Percentiles rank a stretch among this genome's conserved stretches.
Conservation (phyloP, 2,888 invertebrate genomes). For the Vesta saturnalis region DNA sequence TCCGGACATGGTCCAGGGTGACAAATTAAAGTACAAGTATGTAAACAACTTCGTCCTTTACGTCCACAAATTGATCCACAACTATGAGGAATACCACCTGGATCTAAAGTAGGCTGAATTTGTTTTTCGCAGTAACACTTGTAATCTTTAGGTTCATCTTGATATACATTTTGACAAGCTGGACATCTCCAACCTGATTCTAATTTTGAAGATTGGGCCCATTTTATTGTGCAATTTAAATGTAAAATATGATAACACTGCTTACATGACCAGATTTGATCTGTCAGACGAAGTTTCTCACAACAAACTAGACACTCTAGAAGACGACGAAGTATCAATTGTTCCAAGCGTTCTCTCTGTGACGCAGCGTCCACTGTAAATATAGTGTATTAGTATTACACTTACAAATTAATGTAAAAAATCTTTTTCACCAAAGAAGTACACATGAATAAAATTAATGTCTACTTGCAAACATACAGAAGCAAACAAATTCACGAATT, state of each 20-base stretch:
- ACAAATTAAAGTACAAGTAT: conserved; percentile 83
- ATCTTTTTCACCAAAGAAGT: conserved; percentile 10
- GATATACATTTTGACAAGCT: conserved; percentile 88
- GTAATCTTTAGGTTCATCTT: conserved; percentile 81
- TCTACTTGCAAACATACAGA: neutral
- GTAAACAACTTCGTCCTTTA: conserved; percentile 63
- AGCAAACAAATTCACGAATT: no score
- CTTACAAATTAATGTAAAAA: conserved; percentile 2
- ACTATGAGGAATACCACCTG: conserved; percentile 85
- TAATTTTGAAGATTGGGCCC: conserved; percentile 84
- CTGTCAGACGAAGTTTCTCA: conserved; percentile 81
- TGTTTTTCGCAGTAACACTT: conserved; percentile 90
- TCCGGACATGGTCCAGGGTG: conserved; percentile 96
- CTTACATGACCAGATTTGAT: conserved; percentile 89
- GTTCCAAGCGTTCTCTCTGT: conserved; percentile 85
- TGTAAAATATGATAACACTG: conserved; percentile 95
- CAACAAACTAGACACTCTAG: conserved; percentile 97
- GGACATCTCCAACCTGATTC: conserved; percentile 95
- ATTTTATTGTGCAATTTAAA: conserved; percentile 87
- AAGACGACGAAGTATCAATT: conserved; percentile 82
- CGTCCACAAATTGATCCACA: conserved; percentile 89
- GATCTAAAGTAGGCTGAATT: conserved; percentile 78
- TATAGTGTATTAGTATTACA: no score
- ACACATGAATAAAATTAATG: conserved; percentile 32
- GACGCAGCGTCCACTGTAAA: conserved; percentile 68